phyloP scores from a whole-genome alignment of 2,888 invertebrate genomes.

The Graphium colonna region DNA sequence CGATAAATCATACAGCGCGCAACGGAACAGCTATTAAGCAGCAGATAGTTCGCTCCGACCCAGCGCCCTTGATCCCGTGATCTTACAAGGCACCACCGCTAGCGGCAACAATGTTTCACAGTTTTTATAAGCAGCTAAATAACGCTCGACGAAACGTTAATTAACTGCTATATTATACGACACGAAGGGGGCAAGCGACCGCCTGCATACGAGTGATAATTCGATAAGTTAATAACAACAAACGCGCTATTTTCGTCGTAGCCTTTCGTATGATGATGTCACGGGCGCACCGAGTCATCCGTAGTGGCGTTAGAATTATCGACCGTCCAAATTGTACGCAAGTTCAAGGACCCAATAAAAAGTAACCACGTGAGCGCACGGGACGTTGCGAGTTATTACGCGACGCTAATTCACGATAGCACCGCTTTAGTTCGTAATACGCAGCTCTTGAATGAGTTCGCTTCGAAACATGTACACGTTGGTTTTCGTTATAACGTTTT shows the following conservation, averaged over 20 bases:
- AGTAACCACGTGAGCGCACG: slow-evolving; percentile 55
- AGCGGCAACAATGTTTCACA: slow-evolving; percentile 2
- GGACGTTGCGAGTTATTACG: slow-evolving; percentile 49
- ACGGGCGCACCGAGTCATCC: slow-evolving; percentile 43
- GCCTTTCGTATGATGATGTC: slow-evolving; percentile 50
- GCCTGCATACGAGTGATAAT: not conserved
- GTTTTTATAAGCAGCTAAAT: not conserved
- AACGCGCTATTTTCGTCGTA: not conserved
- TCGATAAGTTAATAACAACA: not conserved
- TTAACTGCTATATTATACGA: not conserved
- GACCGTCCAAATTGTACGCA: slow-evolving; percentile 70
- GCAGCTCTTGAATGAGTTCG: slow-evolving; percentile 27
- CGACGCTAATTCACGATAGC: slow-evolving; percentile 33
- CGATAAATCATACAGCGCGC: slow-evolving; percentile 20
- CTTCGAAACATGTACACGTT: slow-evolving; percentile 3
- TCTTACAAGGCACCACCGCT: not conserved
- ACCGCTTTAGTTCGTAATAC: slow-evolving; percentile 37
- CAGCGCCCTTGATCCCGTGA: slow-evolving; percentile 9
- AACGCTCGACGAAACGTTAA: not conserved
- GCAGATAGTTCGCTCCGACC: slow-evolving; percentile 14
- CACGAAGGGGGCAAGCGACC: not conserved
- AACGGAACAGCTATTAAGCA: slow-evolving; percentile 15
- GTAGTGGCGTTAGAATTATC: slow-evolving; percentile 59
- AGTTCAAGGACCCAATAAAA: slow-evolving; percentile 77
- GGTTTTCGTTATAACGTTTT: not conserved